A percentile compares a stretch with the other conserved stretches of the same genome.
Conservation (phyloP, 2,113 vertebrate species). For the Arvicanthis niloticus region DNA sequence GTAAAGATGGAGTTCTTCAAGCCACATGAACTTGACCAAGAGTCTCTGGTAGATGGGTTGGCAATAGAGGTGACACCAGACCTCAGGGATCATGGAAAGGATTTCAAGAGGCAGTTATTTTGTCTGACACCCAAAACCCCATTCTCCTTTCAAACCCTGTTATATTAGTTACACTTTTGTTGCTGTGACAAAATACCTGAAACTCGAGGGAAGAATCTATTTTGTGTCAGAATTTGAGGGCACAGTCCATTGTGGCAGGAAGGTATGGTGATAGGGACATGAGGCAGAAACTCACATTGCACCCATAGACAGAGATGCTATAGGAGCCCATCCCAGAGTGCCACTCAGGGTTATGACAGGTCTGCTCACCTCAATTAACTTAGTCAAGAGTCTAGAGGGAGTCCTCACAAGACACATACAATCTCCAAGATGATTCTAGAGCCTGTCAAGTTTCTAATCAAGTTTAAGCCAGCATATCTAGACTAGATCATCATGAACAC, state of each 20-base stretch:
- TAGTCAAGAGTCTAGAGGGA: not conserved
- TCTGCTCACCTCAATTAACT: not conserved
- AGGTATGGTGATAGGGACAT: not conserved
- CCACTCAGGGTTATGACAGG: too few relatives aligned
- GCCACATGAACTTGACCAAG: fast-evolving
- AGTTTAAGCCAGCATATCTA: not conserved
- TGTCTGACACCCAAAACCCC: not conserved
- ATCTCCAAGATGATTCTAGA: not conserved
- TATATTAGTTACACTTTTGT: not conserved
- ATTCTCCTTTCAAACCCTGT: not conserved
- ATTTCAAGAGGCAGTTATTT: not conserved
- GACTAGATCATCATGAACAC: not conserved
- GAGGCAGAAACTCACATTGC: not conserved
- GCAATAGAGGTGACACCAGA: fast-evolving
- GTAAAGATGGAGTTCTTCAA: not conserved
- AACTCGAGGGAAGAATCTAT: not conserved
- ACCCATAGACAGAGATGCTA: not conserved
- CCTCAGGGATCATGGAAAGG: not conserved
- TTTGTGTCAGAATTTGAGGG: not conserved
- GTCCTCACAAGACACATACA: not conserved
- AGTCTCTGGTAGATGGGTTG: not conserved
- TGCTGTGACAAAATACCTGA: not conserved
- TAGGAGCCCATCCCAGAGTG: not conserved
- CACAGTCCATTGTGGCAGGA: not conserved
- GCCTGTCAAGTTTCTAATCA: not conserved